These are phyloP conservation scores for Episyrphus balteatus DNA, from an alignment of 1,140 invertebrate species.

Conservation along the genomic window DNA sequence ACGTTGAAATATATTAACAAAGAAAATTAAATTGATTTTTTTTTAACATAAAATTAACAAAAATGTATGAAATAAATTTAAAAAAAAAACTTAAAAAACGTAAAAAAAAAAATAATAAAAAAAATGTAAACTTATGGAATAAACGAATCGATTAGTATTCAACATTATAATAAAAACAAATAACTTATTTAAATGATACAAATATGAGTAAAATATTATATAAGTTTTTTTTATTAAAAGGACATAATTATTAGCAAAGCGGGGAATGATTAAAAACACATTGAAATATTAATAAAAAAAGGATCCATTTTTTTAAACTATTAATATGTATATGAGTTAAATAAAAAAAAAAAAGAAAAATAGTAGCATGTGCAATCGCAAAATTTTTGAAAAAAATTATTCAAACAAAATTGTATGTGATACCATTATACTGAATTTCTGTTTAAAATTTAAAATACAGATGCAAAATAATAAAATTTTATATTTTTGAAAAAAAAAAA, in stretches of 20 bases:
- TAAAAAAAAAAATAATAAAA: too few relatives aligned
- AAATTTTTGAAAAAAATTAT: not conserved
- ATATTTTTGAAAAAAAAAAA: too few relatives aligned
- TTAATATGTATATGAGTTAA: not conserved
- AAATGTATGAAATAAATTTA: too few relatives aligned
- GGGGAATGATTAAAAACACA: not conserved
- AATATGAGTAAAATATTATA: slow-evolving; percentile 7
- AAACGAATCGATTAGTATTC: slow-evolving; percentile 36
- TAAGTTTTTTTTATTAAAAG: not conserved
- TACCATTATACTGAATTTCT: too few relatives aligned
- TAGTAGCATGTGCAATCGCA: slow-evolving; percentile 6
- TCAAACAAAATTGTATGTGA: too few relatives aligned
- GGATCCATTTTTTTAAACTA: slow-evolving; percentile 1
- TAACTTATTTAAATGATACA: not conserved
- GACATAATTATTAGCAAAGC: not conserved
- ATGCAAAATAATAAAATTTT: not conserved
- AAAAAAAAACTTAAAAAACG: too few relatives aligned
- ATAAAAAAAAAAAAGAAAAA: too few relatives aligned
- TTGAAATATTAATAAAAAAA: not conserved
- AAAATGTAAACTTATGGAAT: not conserved
- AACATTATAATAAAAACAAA: slow-evolving; percentile 1
- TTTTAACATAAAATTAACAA: too few relatives aligned
- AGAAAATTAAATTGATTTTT: too few relatives aligned
- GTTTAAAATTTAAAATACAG: not conserved
- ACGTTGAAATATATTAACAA: too few relatives aligned